Base-by-base conservation (phyloP, 2,797 vertebrate species). In the Pseudochirops cupreus region DNA sequence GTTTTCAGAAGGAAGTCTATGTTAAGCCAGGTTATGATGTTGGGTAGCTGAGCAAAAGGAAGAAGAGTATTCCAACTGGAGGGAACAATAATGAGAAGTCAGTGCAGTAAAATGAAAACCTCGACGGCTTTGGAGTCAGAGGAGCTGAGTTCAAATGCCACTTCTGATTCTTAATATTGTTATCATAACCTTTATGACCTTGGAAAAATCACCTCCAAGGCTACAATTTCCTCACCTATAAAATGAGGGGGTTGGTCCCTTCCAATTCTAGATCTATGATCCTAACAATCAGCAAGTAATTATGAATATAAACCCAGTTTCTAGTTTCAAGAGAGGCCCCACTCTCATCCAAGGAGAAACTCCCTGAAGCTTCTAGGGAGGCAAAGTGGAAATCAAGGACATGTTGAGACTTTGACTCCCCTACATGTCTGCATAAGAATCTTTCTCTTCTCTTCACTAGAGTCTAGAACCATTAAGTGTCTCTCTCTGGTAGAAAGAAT, bases 41-140 rank as follows among this genome's bases (percentile, higher is more conserved):
- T n/a, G n/a, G n/a, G 31, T n/a, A 87, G 91, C 96, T 91, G 33
- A 97, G 39, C 18, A 90, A 29, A 67, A 12, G 59, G 46, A 82
- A 57, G 89, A 92, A 95, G 62, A 96, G 95, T 52, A 91, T 33
- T 58, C 67, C 67, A n/a, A 28, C 91, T 5, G n/a, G 94, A 87
- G 54, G 93, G 10, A 91, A 91, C 92, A 54, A 33, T 14, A 91
- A 55, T 31, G 1, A 90, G 21, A 54, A 62, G 59, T n/a, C n/a
- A 74, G n/a, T 39, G n/a, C 21, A 74, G 33, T 67, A n/a, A n/a
- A 67, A n/a, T 67, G 33, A 13, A 16, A 67, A n/a, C 11, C 5
- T 74, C 62, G 16, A 74, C 2, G 62, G 62, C 33, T 74, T 74
- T 39, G 62, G n/a, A n/a, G 16, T 74, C 33, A 74, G 62, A 21